Base-by-base conservation (phyloP, 1,140 invertebrate genomes). In the Zaprionus africanus region DNA sequence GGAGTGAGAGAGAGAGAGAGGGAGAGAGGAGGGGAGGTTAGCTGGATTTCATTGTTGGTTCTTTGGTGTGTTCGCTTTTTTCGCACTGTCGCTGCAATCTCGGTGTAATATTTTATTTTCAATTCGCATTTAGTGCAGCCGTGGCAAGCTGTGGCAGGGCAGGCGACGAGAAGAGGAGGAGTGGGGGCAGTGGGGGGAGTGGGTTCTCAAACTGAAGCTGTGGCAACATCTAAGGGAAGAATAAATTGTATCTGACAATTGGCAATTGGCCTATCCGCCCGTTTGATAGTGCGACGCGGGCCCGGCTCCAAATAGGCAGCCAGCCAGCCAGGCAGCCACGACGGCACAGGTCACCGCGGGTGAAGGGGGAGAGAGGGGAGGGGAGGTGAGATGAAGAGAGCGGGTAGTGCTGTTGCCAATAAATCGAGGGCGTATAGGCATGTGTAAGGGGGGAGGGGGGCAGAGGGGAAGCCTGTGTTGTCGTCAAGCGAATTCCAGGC, bases 181-280 rank as follows among this genome's bases (percentile, higher is more conserved):
- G 24, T 4, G 12, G 28, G 31, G 17, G 17, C 19, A 28, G 34
- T 11, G 13, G 49, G 31, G 49, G 31, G 36, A 31, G 11, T 17
- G 57, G 51, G 31, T 24, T 28, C 4, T 19, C 31, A 13, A 60
- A 36, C 41, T 17, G n/a, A 46, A 17, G 41, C 41, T 46, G 41
- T 51, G 46, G 46, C 64, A 68, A 43, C 78, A 85, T 77, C 85
- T 84, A 85, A 81, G 85, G 85, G 85, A 81, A 81, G 79, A 90
- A 90, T 90, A 90, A 90, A 90, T 90, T 90, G 86, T 90, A 90
- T 90, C 85, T 90, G 85, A 90, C 85, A 90, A 90, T 90, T 90
- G 85, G 85, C 85, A 90, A 90, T 90, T 90, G 85, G 85, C 85
- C 85, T 90, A 90, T 90, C 86, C 86, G 79, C 80, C 79, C 76